Conservation (phyloP, 1,140 invertebrate genomes). For the Marisa cornuarietis region DNA sequence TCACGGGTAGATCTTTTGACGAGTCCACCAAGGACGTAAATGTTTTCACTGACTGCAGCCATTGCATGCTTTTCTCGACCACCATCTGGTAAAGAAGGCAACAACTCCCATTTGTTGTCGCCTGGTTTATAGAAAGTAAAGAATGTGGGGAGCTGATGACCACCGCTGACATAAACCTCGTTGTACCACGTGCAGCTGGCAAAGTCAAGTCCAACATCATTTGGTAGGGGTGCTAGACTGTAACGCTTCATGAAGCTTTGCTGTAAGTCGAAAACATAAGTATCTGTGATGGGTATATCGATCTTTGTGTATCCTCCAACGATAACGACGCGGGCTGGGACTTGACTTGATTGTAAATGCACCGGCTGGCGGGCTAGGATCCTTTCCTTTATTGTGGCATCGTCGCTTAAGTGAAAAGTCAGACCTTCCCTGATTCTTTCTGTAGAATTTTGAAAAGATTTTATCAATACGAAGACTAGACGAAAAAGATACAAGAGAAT, state of each 20-base stretch:
- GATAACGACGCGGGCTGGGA: too few species aligned
- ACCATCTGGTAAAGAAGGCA: slow-evolving; percentile 7
- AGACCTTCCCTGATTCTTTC: too few species aligned
- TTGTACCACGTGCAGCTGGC: background rate
- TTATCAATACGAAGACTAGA: too few species aligned
- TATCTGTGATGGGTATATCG: too few species aligned
- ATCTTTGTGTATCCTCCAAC: too few species aligned
- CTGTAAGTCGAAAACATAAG: too few species aligned
- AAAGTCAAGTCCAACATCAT: background rate
- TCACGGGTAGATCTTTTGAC: slow-evolving; percentile 16
- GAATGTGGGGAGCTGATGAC: background rate
- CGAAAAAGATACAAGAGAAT: too few species aligned
- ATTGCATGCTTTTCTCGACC: slow-evolving; percentile 46
- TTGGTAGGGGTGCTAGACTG: background rate
- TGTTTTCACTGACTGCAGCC: slow-evolving; percentile 36
- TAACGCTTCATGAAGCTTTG: background rate
- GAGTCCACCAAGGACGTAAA: slow-evolving; percentile 43
- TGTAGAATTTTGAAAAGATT: too few species aligned
- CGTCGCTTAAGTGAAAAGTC: too few species aligned
- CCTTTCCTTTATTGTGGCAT: too few species aligned
- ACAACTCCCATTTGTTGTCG: background rate
- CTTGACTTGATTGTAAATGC: too few species aligned
- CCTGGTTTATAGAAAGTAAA: background rate
- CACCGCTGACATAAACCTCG: background rate
- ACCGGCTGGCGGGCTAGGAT: too few species aligned